Percentiles rank a stretch among this genome's conserved stretches.
These are phyloP conservation scores for Thinocorus orbignyianus DNA, from an alignment of 2,113 vertebrate genomes.

Conservation along the genomic window DNA sequence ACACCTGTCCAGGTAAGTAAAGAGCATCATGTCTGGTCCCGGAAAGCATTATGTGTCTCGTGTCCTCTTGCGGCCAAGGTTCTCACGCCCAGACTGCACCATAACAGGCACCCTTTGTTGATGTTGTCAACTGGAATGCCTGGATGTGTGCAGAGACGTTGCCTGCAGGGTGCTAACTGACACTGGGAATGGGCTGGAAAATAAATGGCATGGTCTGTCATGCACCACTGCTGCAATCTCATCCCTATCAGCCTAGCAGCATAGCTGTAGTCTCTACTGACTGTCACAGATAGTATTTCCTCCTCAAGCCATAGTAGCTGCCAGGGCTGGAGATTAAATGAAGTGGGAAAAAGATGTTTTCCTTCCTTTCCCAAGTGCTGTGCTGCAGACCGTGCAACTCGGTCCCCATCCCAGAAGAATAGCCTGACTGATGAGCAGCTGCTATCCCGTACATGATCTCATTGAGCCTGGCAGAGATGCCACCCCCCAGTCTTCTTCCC, in stretches of 20 bases:
- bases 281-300: neutral
- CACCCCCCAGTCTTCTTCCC: neutral
- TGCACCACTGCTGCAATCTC: neutral
- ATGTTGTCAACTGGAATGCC: neutral
- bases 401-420: neutral
- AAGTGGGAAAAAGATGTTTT: neutral
- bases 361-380: neutral
- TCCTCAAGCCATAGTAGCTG: neutral
- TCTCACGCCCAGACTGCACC: neutral
- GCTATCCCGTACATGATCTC: accelerated
- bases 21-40: neutral
- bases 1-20: neutral
- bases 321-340: neutral
- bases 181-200: neutral
- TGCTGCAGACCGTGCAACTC: accelerated
- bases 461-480: neutral
- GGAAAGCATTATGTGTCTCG: neutral
- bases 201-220: accelerated
- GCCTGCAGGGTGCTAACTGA: neutral
- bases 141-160: accelerated
- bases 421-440: accelerated
- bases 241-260: neutral
- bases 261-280: accelerated
- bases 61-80: neutral
- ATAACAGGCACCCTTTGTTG: neutral